Evolutionary conservation across 2,113 vertebrate species (phyloP), one percentile per base, ranked within the genome.

Genomic region (Morphnarchus princeps): DNA sequence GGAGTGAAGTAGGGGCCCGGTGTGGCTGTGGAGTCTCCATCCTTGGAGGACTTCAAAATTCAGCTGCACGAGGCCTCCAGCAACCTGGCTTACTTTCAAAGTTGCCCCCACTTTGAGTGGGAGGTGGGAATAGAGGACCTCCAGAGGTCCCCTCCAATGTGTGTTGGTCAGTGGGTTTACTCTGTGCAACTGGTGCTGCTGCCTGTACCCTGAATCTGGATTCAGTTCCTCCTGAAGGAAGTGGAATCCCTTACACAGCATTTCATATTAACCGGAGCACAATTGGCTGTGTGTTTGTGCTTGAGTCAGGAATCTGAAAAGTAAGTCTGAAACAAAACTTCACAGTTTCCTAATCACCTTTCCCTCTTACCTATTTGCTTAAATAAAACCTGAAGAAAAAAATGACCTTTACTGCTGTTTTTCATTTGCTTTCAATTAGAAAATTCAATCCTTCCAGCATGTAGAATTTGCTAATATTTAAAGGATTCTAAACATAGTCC

Each of bases 401-500:
- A 89, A 63, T 58, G 36, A 95, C 95, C 77, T 97, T 97, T 94
- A 80, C 57, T 69, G 40, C 28, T 69, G 21, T 42, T 89, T 92
- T 80, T 71, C 34, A 50, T 94, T 95, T 93, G 62, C 73, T 97
- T 97, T 95, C 81, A 81, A 82, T 95, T 89, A 91, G 87, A 73
- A 91, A 89, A 85, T 66, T 11, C 80, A 89, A 43, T 79, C 52
- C 58, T 91, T 93, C 74, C 45, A 52, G 45, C 36, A 50, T 42
- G 40, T 87, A 95, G 76, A 84, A 87, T 96, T 95, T 97, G 81
- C 89, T 95, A 76, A 82, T 94, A 79, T 95, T 89, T 95, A 91
- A 94, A 82, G 50, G 94, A 94, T 96, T 89, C 57, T 91, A 87
- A 77, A 77, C 17, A 15, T 16, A 49, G 69, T 72, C 65, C 77